Percentiles rank a stretch among this genome's conserved stretches.
These are phyloP conservation scores for Sisyra nigra DNA, from an alignment of 2,888 invertebrate species.

Conservation along the genomic window DNA sequence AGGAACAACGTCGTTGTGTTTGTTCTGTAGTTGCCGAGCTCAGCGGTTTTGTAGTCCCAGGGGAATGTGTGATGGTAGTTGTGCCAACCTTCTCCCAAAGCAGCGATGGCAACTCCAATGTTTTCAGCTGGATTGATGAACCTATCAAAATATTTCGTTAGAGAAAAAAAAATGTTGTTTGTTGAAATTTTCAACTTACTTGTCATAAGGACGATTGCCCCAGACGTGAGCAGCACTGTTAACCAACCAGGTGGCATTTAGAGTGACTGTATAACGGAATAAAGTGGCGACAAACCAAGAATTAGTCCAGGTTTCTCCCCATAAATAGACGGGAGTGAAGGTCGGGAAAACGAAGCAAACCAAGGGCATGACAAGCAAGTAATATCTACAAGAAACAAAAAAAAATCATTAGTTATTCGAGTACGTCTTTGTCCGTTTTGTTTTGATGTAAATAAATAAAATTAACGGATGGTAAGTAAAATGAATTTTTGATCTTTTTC, in stretches of 20 bases:
- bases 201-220: conserved; percentile 62
- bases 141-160: conserved; percentile 20
- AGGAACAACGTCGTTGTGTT: conserved; percentile 66
- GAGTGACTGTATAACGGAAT: conserved; percentile 61
- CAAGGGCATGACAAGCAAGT: conserved; percentile 55
- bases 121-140: conserved; percentile 59
- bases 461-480: no score
- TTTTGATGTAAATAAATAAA: neutral
- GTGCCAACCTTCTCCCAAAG: conserved; percentile 70
- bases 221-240: conserved; percentile 80
- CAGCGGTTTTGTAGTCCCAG: conserved; percentile 73
- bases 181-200: conserved; percentile 24
- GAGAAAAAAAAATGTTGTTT: conserved; percentile 3
- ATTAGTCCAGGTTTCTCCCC: conserved; percentile 56
- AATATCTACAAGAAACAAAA: conserved; percentile 45
- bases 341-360: conserved; percentile 67
- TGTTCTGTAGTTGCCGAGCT: conserved; percentile 51
- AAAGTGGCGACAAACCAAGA: conserved; percentile 52
- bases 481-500: no score
- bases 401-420: conserved; percentile 5
- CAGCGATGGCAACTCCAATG: conserved; percentile 44
- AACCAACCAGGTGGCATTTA: conserved; percentile 81
- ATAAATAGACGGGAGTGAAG: conserved; percentile 53
- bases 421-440: neutral
- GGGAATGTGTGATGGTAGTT: conserved; percentile 80